These are phyloP conservation scores for Amiota minor DNA, from an alignment of 2,888 invertebrate species.

Conservation along the genomic window DNA sequence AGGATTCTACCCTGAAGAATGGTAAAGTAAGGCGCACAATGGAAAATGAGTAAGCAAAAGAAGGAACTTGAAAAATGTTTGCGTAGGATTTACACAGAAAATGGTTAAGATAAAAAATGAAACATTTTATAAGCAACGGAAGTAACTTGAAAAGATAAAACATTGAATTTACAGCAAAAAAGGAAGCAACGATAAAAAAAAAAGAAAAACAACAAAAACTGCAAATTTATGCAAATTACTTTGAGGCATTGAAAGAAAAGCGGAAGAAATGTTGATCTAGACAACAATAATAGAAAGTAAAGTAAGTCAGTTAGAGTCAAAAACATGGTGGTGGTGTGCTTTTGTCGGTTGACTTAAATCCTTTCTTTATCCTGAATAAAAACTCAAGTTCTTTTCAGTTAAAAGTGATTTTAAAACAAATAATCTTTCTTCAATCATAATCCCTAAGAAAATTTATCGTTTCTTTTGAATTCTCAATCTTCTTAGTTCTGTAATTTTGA, in stretches of 20 bases:
- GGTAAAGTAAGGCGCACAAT: not conserved
- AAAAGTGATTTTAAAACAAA: too few relatives aligned
- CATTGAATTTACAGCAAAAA: not conserved
- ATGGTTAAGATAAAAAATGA: not conserved
- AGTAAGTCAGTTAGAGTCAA: too few relatives aligned
- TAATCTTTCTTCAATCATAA: too few relatives aligned
- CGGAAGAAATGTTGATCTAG: not conserved
- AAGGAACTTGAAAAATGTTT: too few relatives aligned
- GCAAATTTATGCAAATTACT: slow-evolving; percentile 19
- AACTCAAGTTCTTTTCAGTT: too few relatives aligned
- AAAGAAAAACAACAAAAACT: not conserved
- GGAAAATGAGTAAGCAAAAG: not conserved
- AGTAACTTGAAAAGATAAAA: slow-evolving; percentile 16
- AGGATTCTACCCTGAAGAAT: too few relatives aligned
- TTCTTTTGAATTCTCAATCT: not conserved
- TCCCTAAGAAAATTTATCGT: too few relatives aligned
- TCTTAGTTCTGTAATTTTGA: too few relatives aligned
- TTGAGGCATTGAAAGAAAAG: not conserved
- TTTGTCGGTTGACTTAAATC: not conserved
- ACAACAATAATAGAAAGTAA: not conserved
- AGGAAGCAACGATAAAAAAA: not conserved
- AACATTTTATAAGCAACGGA: not conserved
- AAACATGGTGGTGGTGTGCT: too few relatives aligned
- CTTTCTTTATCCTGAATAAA: not conserved
- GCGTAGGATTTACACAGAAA: slow-evolving; percentile 1